Conservation (phyloP, 1,140 invertebrate species). For the Drosophila azteca region DNA sequence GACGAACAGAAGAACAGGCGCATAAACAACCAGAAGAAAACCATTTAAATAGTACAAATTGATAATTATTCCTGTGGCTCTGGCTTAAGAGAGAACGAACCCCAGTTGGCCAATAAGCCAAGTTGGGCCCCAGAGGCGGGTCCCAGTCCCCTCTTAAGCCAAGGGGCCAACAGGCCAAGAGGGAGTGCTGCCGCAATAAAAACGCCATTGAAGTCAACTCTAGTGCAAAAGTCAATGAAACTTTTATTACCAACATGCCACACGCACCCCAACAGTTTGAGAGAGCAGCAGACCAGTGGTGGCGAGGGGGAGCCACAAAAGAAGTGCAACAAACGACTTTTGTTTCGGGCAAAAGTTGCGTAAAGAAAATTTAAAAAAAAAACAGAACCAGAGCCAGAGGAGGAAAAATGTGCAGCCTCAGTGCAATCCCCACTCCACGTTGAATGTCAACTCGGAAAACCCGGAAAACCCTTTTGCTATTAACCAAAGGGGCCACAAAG, state of each 20-base stretch:
- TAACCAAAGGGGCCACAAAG: constrained; percentile 14
- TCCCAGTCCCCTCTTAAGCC: constrained; percentile 20
- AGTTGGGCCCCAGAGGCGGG: background rate
- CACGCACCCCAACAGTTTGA: constrained; percentile 7
- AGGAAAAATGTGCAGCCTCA: background rate
- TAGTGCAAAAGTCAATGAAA: constrained; percentile 75
- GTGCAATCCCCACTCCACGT: background rate
- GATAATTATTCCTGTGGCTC: constrained; percentile 19
- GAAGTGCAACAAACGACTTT: constrained; percentile 71
- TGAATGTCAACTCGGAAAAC: constrained; percentile 16
- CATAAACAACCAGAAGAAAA: too few relatives aligned
- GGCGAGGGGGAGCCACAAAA: constrained; percentile 33
- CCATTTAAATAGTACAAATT: constrained; percentile 22
- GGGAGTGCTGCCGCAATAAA: constrained; percentile 41
- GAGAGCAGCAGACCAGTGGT: background rate
- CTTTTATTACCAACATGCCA: constrained; percentile 51
- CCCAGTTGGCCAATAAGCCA: too few relatives aligned
- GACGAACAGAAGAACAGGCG: too few relatives aligned
- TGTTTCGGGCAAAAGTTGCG: constrained; percentile 54
- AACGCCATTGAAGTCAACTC: constrained; percentile 66
- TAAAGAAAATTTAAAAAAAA: constrained; percentile 34
- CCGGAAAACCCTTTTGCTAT: constrained; percentile 7
- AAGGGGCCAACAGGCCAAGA: constrained; percentile 2
- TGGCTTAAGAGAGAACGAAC: background rate
- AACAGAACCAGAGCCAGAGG: background rate